Base-by-base conservation (phyloP, 2,113 vertebrate genomes). In the Hyla sarda region DNA sequence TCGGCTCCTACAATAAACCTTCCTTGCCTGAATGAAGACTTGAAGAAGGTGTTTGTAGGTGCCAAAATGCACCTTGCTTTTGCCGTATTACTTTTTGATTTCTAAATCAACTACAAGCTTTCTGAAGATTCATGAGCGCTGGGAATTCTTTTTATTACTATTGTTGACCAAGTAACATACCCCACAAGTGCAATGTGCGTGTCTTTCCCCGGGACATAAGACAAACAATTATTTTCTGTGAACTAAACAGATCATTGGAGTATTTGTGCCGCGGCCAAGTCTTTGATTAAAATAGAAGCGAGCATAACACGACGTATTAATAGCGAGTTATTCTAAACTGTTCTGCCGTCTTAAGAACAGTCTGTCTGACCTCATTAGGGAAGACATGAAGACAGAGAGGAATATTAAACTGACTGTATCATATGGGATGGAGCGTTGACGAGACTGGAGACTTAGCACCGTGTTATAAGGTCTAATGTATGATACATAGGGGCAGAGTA, bases 261-360 rank as follows among this genome's bases (percentile, higher is more conserved):
- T 28, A 62, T 45, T 41, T 76, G 82, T 62, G 16, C 54, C 17
- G 23, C 19, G 8, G 72, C 82, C 82, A 84, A 62, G 37, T 37
- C 52, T 84, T 76, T 75, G 71, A 84, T 84, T 84, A 84, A 84
- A 84, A 62, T 84, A 76, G 82, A 71, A 75, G 12, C 25, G 28
- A 75, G 52, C 17, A 11, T 19, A 62, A 73, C 54, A 84, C 23
- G 71, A 62, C 54, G 47, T 84, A 84, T 84, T 84, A 84, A 84
- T 84, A 84, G 82, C 32, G 37, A 25, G 56, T 76, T 84, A 84
- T 84, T 84, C 82, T 76, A 65, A 84, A 76, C 82, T 84, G 82
- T 62, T 60, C 58, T 16, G 71, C 34, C 25, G 58, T 28, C 37
- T 58, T 84, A 47, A 50, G 82, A 75, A 47, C 37, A 21, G 71